phyloP scores from a whole-genome alignment of 1,140 invertebrate species.

The Araneus ventricosus region DNA sequence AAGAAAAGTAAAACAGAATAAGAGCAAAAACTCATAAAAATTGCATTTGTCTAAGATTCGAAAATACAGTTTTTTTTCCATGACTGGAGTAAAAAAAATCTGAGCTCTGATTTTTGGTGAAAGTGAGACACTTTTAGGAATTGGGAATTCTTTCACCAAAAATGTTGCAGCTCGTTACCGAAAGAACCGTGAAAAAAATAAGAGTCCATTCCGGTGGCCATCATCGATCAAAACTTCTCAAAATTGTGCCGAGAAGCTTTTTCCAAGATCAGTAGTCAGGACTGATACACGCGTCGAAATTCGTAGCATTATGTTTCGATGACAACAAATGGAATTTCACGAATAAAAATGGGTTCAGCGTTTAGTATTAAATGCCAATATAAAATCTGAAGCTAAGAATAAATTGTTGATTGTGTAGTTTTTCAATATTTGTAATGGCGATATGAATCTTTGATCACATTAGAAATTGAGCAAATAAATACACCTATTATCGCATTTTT shows the following conservation, averaged over 20 bases:
- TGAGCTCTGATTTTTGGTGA: neutral
- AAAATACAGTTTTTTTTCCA: neutral
- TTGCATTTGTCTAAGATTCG: neutral
- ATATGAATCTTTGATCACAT: too few species aligned
- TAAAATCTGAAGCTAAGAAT: too few species aligned
- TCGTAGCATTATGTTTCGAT: too few species aligned
- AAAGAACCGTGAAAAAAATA: neutral
- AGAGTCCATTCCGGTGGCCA: neutral
- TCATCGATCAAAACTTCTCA: conserved; percentile 16
- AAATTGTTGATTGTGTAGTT: too few species aligned
- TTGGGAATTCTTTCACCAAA: neutral
- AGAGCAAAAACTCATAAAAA: neutral
- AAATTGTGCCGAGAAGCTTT: neutral
- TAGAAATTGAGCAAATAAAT: too few species aligned
- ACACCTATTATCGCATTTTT: too few species aligned
- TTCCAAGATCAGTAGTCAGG: neutral
- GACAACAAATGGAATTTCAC: too few species aligned
- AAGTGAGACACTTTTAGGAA: conserved; percentile 3
- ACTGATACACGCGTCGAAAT: neutral
- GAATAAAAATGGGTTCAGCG: too few species aligned
- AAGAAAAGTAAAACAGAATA: neutral
- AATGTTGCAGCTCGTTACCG: neutral
- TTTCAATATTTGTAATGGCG: too few species aligned
- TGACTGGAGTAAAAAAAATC: neutral
- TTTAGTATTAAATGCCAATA: too few species aligned